Evolutionary conservation across 1,140 invertebrate species (phyloP).

Genomic region (Brachionus paranguensis): DNA sequence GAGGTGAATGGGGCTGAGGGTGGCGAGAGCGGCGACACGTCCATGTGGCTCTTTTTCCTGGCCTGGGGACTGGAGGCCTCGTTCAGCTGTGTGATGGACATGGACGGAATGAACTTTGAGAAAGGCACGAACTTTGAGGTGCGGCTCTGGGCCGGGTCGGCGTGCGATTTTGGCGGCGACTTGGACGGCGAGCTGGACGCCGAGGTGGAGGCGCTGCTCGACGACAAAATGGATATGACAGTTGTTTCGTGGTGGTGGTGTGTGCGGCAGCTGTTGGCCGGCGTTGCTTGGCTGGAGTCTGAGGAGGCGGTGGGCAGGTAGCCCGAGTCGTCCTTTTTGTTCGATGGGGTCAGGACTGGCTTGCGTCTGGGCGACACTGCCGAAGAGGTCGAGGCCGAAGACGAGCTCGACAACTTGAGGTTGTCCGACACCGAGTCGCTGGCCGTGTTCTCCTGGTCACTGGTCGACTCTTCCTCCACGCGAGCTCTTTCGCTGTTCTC

Average conservation of each 20-base stretch:
- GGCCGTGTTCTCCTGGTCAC: slow-evolving; percentile 5
- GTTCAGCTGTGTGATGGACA: background rate
- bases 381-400: background rate
- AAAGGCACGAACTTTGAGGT: background rate
- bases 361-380: background rate
- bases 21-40: background rate
- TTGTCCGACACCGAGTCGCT: background rate
- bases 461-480: background rate
- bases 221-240: background rate
- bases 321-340: slow-evolving; percentile 21
- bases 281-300: background rate
- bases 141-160: background rate
- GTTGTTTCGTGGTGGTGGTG: background rate
- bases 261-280: background rate
- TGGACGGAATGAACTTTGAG: background rate
- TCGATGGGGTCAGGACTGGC: background rate
- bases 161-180: background rate
- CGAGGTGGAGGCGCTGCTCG: background rate
- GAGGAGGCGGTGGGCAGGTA: background rate
- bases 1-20: background rate
- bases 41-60: background rate
- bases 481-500: background rate
- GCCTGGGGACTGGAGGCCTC: background rate
- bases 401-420: background rate
- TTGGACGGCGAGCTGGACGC: background rate